Evolutionary conservation across 2,888 invertebrate species (phyloP).

Genomic region (Torymus tubicola): DNA sequence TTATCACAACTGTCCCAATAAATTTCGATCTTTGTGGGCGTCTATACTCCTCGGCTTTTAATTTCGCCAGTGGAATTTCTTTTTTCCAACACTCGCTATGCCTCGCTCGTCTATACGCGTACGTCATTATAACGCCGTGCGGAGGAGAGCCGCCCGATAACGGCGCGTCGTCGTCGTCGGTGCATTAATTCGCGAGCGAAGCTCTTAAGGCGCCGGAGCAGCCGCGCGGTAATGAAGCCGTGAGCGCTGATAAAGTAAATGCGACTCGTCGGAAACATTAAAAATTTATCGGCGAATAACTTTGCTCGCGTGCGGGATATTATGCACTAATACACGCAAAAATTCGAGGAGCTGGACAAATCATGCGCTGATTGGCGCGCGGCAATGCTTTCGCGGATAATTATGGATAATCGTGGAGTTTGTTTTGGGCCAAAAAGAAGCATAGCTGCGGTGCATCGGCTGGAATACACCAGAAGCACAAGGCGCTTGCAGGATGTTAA

Average conservation of each 20-base stretch:
- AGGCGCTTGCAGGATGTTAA: conserved; percentile 17
- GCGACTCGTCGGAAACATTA: not conserved
- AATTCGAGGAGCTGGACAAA: not conserved
- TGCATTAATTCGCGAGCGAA: conserved; percentile 5
- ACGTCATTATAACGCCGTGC: not conserved
- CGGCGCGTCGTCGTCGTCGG: not conserved
- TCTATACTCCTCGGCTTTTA: conserved; percentile 12
- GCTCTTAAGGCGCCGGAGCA: not conserved
- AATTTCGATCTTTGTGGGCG: conserved; percentile 24
- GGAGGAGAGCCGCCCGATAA: not conserved
- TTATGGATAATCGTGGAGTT: too few relatives aligned
- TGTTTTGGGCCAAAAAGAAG: too few relatives aligned
- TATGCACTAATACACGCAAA: not conserved
- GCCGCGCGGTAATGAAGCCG: not conserved
- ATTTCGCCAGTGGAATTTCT: not conserved
- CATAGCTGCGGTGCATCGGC: too few relatives aligned
- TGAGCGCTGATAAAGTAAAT: conserved; percentile 6
- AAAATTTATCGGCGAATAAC: conserved; percentile 12
- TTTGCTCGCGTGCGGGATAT: not conserved
- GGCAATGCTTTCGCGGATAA: not conserved
- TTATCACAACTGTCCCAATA: conserved; percentile 23
- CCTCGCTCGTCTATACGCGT: not conserved
- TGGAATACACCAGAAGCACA: too few relatives aligned
- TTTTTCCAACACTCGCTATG: not conserved
- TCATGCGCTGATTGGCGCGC: not conserved